These are phyloP conservation scores for Macrosiphum euphorbiae DNA, from an alignment of 2,888 invertebrate genomes.

Conservation along the genomic window DNA sequence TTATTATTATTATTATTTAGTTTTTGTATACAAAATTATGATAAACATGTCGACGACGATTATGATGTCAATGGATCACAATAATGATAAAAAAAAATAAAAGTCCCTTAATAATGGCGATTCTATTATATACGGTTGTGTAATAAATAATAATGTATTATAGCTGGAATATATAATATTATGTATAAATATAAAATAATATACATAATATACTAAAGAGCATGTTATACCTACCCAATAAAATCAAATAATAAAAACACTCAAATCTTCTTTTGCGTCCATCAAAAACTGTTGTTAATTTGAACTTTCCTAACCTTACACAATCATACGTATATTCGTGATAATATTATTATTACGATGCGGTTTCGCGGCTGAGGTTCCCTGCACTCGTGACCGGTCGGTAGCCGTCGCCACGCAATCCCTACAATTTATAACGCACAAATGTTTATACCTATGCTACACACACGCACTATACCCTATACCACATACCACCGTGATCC, in stretches of 20 bases:
- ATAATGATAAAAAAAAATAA: conserved; percentile 2
- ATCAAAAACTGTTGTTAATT: not conserved
- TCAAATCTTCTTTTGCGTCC: not conserved
- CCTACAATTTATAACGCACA: not conserved
- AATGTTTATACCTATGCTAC: not conserved
- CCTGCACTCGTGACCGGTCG: not conserved
- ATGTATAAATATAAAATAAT: no score
- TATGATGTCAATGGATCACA: conserved; percentile 1
- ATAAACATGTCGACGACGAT: not conserved
- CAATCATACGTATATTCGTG: not conserved
- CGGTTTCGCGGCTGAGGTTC: not conserved
- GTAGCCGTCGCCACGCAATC: not conserved
- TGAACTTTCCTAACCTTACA: no score
- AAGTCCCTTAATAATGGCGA: not conserved
- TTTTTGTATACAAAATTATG: conserved; percentile 11
- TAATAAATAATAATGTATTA: not conserved
- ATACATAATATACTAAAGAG: not conserved
- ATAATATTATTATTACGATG: not conserved
- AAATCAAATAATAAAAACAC: not conserved
- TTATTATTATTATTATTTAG: conserved; percentile 1
- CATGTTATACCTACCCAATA: not conserved
- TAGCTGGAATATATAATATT: no score
- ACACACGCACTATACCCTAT: not conserved
- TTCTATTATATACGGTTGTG: not conserved
- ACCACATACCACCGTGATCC: not conserved